A percentile compares a stretch with the other conserved stretches of the same genome.
Evolutionary conservation across 2,113 vertebrate species (phyloP).

Genomic region (Eulacestoma nigropectus): DNA sequence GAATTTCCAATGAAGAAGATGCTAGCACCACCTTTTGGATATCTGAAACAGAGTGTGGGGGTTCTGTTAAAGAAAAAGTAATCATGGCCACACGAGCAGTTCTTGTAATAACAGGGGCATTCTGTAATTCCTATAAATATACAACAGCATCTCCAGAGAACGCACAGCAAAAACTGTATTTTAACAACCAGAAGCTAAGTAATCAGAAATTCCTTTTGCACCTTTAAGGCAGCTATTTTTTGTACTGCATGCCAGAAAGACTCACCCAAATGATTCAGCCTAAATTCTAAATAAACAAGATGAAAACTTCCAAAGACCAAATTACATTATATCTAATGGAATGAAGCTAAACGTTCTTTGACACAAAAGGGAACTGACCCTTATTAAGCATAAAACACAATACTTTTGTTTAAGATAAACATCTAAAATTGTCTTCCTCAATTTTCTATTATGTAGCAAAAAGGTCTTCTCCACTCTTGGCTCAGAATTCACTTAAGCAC

Average conservation of each 20-base stretch:
- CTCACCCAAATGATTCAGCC: neutral
- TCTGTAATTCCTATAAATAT: neutral
- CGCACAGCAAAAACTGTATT: neutral
- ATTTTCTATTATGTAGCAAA: neutral
- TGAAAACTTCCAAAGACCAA: neutral
- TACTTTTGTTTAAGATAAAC: neutral
- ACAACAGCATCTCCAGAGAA: neutral
- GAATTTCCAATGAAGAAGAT: conserved; percentile 72
- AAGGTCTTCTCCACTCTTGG: neutral
- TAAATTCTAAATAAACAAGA: neutral
- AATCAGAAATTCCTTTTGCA: neutral
- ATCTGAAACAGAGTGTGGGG: conserved; percentile 53
- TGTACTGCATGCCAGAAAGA: neutral
- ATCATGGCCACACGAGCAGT: fast-evolving
- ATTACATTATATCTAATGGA: neutral
- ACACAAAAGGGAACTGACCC: neutral
- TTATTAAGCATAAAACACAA: neutral
- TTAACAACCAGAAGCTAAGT: neutral
- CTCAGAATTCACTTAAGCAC: neutral
- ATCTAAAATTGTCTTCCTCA: neutral
- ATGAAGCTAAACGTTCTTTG: neutral
- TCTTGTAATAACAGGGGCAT: fast-evolving
- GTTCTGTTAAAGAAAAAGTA: neutral
- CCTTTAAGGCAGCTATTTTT: neutral
- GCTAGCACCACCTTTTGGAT: conserved; percentile 75